These are phyloP conservation scores for Dufourea novaeangliae DNA, from an alignment of 1,140 invertebrate genomes.

Conservation along the genomic window DNA sequence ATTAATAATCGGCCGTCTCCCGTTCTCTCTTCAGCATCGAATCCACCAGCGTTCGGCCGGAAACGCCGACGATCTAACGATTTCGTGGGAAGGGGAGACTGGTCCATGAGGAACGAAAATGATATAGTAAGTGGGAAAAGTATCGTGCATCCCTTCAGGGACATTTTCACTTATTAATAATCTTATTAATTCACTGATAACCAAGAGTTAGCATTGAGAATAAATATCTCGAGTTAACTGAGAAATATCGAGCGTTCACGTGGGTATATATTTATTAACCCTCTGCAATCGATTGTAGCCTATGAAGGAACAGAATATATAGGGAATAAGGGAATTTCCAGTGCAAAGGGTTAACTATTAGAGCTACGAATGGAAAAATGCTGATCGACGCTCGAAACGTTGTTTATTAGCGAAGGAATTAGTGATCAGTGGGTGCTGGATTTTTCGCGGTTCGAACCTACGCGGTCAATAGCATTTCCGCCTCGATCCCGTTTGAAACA, in stretches of 20 bases:
- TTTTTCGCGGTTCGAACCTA: conserved; percentile 54
- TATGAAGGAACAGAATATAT: too few species aligned
- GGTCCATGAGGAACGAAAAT: conserved; percentile 15
- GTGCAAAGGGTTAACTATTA: not conserved
- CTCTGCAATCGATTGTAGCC: too few species aligned
- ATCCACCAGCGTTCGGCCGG: not conserved
- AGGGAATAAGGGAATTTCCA: too few species aligned
- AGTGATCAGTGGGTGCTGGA: not conserved
- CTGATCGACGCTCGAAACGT: not conserved
- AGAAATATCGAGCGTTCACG: conserved; percentile 24
- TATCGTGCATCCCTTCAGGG: conserved; percentile 13
- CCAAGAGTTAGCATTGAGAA: not conserved
- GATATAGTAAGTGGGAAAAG: not conserved
- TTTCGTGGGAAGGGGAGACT: not conserved
- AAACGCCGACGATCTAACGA: not conserved
- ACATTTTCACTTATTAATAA: conserved; percentile 49
- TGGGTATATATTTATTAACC: not conserved
- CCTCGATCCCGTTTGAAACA: conserved; percentile 74
- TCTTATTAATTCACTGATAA: conserved; percentile 28
- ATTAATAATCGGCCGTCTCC: conserved; percentile 31
- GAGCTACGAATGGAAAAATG: not conserved
- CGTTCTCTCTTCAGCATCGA: conserved; percentile 6
- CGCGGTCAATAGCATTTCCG: conserved; percentile 63
- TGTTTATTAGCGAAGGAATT: not conserved
- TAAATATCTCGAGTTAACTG: not conserved